These are phyloP conservation scores for Sebastes fasciatus DNA, from an alignment of 2,113 vertebrate species.

Conservation along the genomic window DNA sequence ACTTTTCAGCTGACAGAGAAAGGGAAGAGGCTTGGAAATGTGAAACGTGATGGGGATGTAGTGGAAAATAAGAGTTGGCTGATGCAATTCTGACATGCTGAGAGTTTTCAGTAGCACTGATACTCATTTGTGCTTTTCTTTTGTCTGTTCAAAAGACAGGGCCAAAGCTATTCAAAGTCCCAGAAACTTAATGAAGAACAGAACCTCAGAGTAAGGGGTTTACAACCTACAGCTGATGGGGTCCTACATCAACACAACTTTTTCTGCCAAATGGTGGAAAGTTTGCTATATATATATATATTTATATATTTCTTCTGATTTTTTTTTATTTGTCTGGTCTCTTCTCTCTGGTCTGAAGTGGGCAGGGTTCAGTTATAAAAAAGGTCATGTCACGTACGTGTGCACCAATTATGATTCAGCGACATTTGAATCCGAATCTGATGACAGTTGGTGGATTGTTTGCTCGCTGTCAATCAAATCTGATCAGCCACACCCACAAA, in stretches of 20 bases:
- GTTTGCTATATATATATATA: too few relatives aligned
- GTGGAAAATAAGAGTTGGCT: slow-evolving; percentile 28
- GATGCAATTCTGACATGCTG: slow-evolving; percentile 36
- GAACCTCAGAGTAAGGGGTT: not conserved
- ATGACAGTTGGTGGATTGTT: not conserved
- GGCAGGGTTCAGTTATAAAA: too few relatives aligned
- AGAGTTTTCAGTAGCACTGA: slow-evolving; percentile 5
- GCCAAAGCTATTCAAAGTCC: not conserved
- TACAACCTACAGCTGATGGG: not conserved
- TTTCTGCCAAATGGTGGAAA: not conserved
- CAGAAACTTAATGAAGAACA: not conserved
- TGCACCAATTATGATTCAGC: too few relatives aligned
- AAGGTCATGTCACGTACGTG: too few relatives aligned
- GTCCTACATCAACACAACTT: not conserved
- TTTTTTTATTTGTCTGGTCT: not conserved
- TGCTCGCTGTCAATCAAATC: not conserved
- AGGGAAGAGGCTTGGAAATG: slow-evolving; percentile 18
- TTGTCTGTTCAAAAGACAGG: not conserved
- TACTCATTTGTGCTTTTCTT: slow-evolving; percentile 16
- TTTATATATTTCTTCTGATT: not conserved
- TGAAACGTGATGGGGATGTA: slow-evolving; percentile 34
- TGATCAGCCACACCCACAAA: not conserved
- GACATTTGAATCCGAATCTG: not conserved
- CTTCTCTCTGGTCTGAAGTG: too few relatives aligned
- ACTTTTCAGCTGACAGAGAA: slow-evolving; percentile 64